Conservation (phyloP, 2,113 vertebrate genomes). For the Orycteropus afer region DNA sequence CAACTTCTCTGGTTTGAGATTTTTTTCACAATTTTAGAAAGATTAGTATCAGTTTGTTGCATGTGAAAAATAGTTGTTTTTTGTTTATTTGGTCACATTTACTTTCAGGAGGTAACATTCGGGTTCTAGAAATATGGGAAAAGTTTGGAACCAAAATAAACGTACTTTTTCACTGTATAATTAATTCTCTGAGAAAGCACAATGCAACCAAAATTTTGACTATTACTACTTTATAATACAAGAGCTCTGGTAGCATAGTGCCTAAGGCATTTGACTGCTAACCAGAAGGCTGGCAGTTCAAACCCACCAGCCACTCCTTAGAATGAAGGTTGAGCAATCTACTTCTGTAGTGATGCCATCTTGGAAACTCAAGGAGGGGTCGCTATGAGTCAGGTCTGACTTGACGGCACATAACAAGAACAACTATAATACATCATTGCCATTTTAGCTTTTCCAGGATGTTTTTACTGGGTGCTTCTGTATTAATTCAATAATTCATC, state of each 20-base stretch:
- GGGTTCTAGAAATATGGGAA: conserved; percentile 38
- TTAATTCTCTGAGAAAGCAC: conserved; percentile 13
- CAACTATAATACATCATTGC: too few relatives aligned
- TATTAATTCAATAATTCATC: background rate
- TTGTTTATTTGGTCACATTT: background rate
- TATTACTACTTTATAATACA: conserved; percentile 15
- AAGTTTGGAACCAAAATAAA: conserved; percentile 36
- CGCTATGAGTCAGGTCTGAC: too few relatives aligned
- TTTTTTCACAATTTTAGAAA: background rate
- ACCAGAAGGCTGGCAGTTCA: too few relatives aligned
- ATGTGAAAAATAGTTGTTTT: background rate
- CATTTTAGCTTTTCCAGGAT: conserved; percentile 16
- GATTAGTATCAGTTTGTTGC: background rate
- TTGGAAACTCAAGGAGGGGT: too few relatives aligned
- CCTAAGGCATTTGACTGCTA: too few relatives aligned
- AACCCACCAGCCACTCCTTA: too few relatives aligned
- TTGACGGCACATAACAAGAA: too few relatives aligned
- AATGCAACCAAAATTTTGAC: background rate
- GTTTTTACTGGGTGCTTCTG: conserved; percentile 1
- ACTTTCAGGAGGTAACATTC: background rate
- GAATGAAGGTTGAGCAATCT: too few relatives aligned
- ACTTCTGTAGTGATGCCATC: too few relatives aligned
- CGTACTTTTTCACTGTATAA: background rate
- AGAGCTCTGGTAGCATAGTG: too few relatives aligned
- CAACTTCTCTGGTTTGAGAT: background rate